Percentiles rank a stretch among this genome's conserved stretches.
Conservation (phyloP, 2,888 invertebrate genomes). For the Aquatica leii region DNA sequence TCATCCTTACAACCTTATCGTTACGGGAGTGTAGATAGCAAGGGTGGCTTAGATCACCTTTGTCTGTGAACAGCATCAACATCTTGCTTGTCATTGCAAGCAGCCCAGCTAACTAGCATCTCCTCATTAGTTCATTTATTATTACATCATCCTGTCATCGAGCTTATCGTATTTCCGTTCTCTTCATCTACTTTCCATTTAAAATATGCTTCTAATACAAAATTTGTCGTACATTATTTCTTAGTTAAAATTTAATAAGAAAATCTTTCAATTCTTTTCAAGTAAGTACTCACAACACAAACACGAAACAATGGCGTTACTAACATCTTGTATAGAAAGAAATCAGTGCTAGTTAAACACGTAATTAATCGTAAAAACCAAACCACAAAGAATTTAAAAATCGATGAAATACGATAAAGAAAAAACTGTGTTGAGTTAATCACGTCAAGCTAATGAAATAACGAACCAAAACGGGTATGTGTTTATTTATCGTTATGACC, state of each 20-base stretch:
- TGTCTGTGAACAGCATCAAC: slow-evolving; percentile 43
- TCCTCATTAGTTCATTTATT: slow-evolving; percentile 51
- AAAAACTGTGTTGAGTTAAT: not conserved
- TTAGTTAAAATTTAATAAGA: no score
- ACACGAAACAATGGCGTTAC: no score
- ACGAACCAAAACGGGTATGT: not conserved
- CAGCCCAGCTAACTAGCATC: slow-evolving; percentile 44
- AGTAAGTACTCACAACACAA: no score
- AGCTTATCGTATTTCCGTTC: slow-evolving; percentile 23
- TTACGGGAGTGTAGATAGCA: slow-evolving; percentile 34
- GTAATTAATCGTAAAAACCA: no score
- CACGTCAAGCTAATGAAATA: not conserved
- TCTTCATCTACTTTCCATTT: no score
- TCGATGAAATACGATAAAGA: no score
- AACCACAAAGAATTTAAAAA: no score
- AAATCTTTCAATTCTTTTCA: no score
- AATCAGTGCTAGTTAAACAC: no score
- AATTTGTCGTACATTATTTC: no score
- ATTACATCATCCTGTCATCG: slow-evolving; percentile 43
- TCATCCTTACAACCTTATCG: slow-evolving; percentile 53
- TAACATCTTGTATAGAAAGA: no score
- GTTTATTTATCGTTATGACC: not conserved
- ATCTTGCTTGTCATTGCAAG: slow-evolving; percentile 48
- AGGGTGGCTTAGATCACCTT: slow-evolving; percentile 43
- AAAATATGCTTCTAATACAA: no score